Evolutionary conservation across 2,888 invertebrate species (phyloP), one percentile per base, ranked within the genome.

Genomic region (Protophormia terraenovae): DNA sequence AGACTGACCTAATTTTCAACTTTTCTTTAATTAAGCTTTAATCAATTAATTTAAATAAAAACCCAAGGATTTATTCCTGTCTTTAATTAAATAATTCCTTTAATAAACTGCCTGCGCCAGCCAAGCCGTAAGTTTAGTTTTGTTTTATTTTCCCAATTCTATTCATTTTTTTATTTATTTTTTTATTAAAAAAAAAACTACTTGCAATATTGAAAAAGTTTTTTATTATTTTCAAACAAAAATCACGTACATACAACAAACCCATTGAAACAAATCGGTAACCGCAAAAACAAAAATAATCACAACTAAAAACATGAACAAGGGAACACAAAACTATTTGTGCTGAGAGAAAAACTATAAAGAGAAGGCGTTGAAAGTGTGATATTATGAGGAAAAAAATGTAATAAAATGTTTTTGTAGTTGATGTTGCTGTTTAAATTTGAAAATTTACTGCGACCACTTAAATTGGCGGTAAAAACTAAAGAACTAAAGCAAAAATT

Each of bases 381-480:
- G 41, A 45, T 27, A 24, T 27, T 12, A 58, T 12, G 41, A 6
- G 16, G 55, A 24, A 55, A 38, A n/a, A 55, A 27, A 16, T 71
- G 19, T 67, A 27, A 45, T 10, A 27, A 16, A 38, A 38, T 24
- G 38, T 41, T 7, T n/a, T 41, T 41, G 8, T 7, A 22, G 1
- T n/a, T 53, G 24, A 38, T 62, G 14, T 29, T 38, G 22, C 22
- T 4, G 27, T 27, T 55, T 24, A 12, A 38, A 62, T 38, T 19
- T 14, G 5, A 53, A 2, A 24, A 12, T 24, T 35, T 8, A n/a
- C 14, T 38, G 10, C 35, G n/a, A 58, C 6, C 4, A 22, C 50
- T 29, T 66, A 35, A 66, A 77, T 55, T 69, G 78, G 69, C 78
- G 78, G 78, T n/a, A 41, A 71, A 62, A 69, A 29, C 8, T 50